phyloP scores from a whole-genome alignment of 1,140 invertebrate species.

The Calliopsis andreniformis region DNA sequence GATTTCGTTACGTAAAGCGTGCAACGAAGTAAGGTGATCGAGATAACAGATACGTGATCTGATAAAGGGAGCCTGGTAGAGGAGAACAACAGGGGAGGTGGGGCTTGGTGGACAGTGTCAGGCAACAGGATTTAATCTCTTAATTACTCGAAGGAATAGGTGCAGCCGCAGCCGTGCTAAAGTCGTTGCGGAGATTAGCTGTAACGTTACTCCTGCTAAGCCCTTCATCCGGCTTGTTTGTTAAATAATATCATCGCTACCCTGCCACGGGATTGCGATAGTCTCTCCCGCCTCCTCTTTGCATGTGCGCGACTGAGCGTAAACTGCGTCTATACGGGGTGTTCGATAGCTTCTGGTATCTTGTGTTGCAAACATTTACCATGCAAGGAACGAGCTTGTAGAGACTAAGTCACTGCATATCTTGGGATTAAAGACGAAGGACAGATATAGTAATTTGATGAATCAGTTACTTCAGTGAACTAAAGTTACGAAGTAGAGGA shows the following conservation, averaged over 20 bases:
- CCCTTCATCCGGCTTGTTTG: constrained; percentile 79
- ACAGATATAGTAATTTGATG: too few species aligned
- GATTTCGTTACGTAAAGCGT: constrained; percentile 10
- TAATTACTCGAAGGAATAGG: constrained; percentile 73
- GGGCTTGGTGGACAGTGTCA: constrained; percentile 55
- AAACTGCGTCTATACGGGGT: too few species aligned
- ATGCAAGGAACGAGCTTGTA: too few species aligned
- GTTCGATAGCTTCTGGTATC: too few species aligned
- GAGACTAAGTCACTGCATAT: too few species aligned
- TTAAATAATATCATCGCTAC: constrained; percentile 79
- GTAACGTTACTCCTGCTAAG: constrained; percentile 76
- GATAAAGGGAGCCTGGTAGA: neutral
- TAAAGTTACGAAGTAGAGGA: too few species aligned
- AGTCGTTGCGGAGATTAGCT: constrained; percentile 70
- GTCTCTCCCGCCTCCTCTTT: constrained; percentile 32
- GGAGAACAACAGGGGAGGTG: neutral
- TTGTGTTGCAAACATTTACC: too few species aligned
- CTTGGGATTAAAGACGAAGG: too few species aligned
- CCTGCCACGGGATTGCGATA: constrained; percentile 54
- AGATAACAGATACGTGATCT: constrained; percentile 39
- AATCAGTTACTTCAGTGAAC: too few species aligned
- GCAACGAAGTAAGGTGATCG: constrained; percentile 33
- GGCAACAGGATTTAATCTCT: constrained; percentile 77
- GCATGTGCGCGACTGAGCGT: neutral
- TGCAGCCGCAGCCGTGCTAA: constrained; percentile 58